These are phyloP conservation scores for Galagoides demidoff DNA, from an alignment of 2,797 vertebrate genomes.

Conservation along the genomic window DNA sequence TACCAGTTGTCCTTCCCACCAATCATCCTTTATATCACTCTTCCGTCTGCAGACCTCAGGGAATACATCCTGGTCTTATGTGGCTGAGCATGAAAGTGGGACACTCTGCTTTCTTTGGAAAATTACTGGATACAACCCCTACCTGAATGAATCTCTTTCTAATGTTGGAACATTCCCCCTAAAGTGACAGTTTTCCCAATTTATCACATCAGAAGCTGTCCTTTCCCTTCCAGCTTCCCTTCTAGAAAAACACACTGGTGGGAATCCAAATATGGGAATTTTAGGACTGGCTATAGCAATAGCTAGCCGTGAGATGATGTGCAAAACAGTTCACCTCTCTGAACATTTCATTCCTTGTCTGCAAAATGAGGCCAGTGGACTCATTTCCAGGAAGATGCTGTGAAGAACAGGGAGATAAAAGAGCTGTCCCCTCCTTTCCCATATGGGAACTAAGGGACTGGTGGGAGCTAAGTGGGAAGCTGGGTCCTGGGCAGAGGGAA, in stretches of 20 bases:
- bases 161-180: slow-evolving; percentile 73
- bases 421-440: background rate
- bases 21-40: slow-evolving; percentile 81
- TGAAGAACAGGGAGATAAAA: background rate
- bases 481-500: background rate
- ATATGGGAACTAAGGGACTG: background rate
- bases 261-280: background rate
- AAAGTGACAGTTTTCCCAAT: slow-evolving; percentile 69
- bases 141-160: slow-evolving; percentile 67
- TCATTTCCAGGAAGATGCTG: background rate
- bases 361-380: background rate
- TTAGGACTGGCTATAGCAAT: background rate
- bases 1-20: slow-evolving; percentile 79
- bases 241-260: background rate
- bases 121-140: slow-evolving; percentile 74
- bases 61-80: slow-evolving; percentile 64
- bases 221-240: slow-evolving; percentile 37
- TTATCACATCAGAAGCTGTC: slow-evolving; percentile 76
- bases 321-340: background rate
- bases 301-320: background rate
- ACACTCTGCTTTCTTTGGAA: slow-evolving; percentile 22
- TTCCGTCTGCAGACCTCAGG: slow-evolving; percentile 80
- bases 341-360: slow-evolving; percentile 39
- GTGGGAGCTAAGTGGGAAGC: background rate
- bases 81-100: slow-evolving; percentile 58